These are phyloP conservation scores for Chionoecetes opilio DNA, from an alignment of 1,140 invertebrate genomes.

Conservation along the genomic window DNA sequence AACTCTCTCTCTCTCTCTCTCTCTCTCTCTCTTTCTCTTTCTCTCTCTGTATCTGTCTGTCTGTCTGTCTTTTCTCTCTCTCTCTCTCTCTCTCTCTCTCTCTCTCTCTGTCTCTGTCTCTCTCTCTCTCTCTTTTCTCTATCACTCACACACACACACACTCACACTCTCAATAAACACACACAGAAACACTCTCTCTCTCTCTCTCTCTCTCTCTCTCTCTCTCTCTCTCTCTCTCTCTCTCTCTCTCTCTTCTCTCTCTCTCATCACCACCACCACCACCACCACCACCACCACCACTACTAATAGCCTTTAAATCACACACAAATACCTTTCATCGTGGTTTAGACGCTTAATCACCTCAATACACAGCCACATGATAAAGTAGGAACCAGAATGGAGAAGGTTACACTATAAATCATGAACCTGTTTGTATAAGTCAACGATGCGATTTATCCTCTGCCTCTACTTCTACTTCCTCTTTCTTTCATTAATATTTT, in stretches of 20 bases:
- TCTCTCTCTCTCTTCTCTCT: too few species aligned
- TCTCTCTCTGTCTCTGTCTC: too few species aligned
- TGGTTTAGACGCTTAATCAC: background rate
- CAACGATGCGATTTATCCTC: background rate
- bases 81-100: too few species aligned
- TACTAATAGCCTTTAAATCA: background rate
- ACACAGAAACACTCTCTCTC: too few species aligned
- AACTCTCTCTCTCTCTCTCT: too few species aligned
- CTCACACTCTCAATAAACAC: too few species aligned
- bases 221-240: too few species aligned
- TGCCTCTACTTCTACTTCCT: background rate
- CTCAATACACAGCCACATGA: background rate
- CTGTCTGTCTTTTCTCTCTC: background rate
- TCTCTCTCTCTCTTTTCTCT: too few species aligned
- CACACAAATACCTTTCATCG: too few species aligned
- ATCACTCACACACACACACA: too few species aligned
- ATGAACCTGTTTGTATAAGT: background rate
- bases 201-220: too few species aligned
- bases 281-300: background rate
- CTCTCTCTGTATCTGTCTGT: background rate
- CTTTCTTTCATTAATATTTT: too few species aligned
- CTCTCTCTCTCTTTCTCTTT: background rate
- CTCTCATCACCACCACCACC: background rate
- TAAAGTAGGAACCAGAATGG: background rate
- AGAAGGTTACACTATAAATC: background rate